Evolutionary conservation across 2,888 invertebrate genomes (phyloP).

Genomic region (Dynastes maya): DNA sequence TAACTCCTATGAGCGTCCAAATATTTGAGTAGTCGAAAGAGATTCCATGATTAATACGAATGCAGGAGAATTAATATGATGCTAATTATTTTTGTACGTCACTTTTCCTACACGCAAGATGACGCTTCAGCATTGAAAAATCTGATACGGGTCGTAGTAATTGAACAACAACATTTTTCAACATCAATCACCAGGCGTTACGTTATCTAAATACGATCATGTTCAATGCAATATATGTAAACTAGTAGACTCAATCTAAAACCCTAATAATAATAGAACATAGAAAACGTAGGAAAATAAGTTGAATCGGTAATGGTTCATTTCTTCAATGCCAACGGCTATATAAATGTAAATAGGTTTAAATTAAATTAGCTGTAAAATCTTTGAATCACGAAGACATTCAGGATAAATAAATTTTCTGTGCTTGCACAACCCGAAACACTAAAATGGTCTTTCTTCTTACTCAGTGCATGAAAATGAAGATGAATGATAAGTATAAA

Average conservation of each 20-base stretch:
- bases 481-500: not conserved
- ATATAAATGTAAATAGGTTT: not conserved
- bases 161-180: constrained; percentile 24
- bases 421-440: not conserved
- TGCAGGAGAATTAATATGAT: not conserved
- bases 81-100: constrained; percentile 12
- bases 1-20: constrained; percentile 4
- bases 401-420: not conserved
- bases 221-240: not conserved
- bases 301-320: not conserved
- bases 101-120: not conserved
- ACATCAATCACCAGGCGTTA: not conserved
- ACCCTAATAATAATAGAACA: not conserved
- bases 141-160: constrained; percentile 6
- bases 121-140: not conserved
- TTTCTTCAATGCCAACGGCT: not conserved
- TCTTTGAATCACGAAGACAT: not conserved
- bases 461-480: not conserved
- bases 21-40: constrained; percentile 13
- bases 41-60: constrained; percentile 32
- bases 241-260: not conserved
- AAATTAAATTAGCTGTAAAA: not conserved
- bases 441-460: not conserved
- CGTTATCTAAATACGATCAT: constrained; percentile 4
- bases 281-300: not conserved